Percentiles rank a stretch among this genome's conserved stretches.
phyloP scores from a whole-genome alignment of 2,113 vertebrate species.

The Gambusia holbrooki region DNA sequence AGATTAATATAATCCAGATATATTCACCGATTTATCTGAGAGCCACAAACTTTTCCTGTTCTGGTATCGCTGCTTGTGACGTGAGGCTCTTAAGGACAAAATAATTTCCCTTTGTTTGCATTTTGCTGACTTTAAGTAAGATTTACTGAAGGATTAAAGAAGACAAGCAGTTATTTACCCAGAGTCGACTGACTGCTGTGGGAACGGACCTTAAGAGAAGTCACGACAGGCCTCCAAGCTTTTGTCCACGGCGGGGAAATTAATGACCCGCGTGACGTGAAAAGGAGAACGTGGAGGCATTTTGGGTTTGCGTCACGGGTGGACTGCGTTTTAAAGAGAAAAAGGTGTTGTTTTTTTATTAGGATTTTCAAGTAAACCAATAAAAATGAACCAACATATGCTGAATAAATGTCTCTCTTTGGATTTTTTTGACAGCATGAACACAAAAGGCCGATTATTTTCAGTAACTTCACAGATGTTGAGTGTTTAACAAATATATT shows the following conservation, averaged over 20 bases:
- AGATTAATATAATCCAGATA: background rate
- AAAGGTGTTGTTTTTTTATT: background rate
- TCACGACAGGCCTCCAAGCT: background rate
- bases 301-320: background rate
- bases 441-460: background rate
- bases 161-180: slow-evolving; percentile 12
- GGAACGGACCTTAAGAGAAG: slow-evolving; percentile 34
- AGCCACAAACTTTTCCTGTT: background rate
- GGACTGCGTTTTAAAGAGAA: background rate
- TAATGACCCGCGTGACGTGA: background rate
- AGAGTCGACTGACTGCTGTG: slow-evolving; percentile 27
- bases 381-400: too few species aligned
- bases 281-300: background rate
- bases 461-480: background rate
- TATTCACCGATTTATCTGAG: background rate
- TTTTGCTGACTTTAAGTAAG: slow-evolving; percentile 13
- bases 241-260: background rate
- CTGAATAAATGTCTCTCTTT: background rate
- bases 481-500: background rate
- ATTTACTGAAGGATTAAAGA: background rate
- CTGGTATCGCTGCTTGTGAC: background rate
- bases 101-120: slow-evolving; percentile 27
- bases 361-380: too few species aligned
- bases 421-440: background rate
- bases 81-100: background rate